Evolutionary conservation across 2,113 vertebrate species (phyloP), one percentile per base, ranked within the genome.

Genomic region (Melierax canorus): DNA sequence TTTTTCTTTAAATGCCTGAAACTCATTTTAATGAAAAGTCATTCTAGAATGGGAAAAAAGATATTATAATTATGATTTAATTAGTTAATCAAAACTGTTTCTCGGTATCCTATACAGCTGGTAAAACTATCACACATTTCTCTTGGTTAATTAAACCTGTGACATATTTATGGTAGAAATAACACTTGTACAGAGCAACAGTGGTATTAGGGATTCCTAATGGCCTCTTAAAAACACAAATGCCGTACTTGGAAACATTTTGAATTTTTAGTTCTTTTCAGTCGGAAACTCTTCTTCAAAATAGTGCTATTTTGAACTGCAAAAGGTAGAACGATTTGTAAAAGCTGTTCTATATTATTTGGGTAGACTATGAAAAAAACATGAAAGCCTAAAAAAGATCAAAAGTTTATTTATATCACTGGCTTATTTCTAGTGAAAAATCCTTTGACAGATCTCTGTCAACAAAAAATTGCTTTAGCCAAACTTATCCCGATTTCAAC

Each of bases 331-430:
- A 86, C 24, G 22, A 83, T 90, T 86, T 87, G 71, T 82, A 90
- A 67, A 87, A 86, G 59, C 55, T 92, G 58, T n/a, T 92, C 71
- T 96, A 6, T 77, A 59, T 77, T 91, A 81, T 90, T 89, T 72
- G 36, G 38, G 30, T 84, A 96, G 64, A 59, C 51, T 81, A 80
- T 90, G 53, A 97, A 96, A 96, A 92, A 96, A 92, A 88, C 72
- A 94, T 96, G 86, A 94, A 95, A 96, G 95, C 60, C 68, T 93
- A 55, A 46, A 78, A 84, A 90, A 93, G 94, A 80, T 94, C 83
- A 96, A 71, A 96, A 88, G 86, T 95, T 97, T 95, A 92, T 95
- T 95, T 97, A 84, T 89, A 91, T 73, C 39, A 68, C 27, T 29
- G 64, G 36, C 7, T 77, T 86, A 24, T 78, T 94, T 55, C 50